Evolutionary conservation across 2,888 invertebrate species (phyloP), one percentile per base, ranked within the genome.

Genomic region (Tribolium freemani): DNA sequence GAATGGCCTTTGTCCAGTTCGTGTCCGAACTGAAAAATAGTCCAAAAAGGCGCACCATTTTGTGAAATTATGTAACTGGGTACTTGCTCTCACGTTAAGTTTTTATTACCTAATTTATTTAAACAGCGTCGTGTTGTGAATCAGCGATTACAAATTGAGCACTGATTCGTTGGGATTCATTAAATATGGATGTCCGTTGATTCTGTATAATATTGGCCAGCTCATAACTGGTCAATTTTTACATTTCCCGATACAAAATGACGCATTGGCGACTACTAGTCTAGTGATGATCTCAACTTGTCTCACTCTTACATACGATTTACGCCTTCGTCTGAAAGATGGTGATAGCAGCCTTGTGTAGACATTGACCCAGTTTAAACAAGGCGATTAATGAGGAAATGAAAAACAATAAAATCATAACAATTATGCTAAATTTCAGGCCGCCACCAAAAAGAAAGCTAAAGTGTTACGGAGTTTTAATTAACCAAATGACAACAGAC

Each of bases 321-420:
- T 11, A 21, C 11, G 26, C 30, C 31, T 53, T 13, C 20, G 45
- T 16, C 9, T 58, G 31, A 71, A 53, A 67, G 66, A 56, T 46
- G 48, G 54, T 58, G 67, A 69, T 67, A 71, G 45, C 60, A 73
- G 58, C 75, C 75, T 75, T 73, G 72, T 54, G 63, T 26, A 73
- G 75, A 72, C 72, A 75, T 75, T 75, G 75, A 67, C 75, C 75
- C 45, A 75, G 51, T 58, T 75, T 58, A 16, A 64, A 64, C 72
- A 75, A 75, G 75, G 75, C 63, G 48, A 72, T 63, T 54, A 64
- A 70, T 67, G 56, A 53, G 68, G 69, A 75, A 71, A 72, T 69
- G 56, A 57, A 48, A 51, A 67, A 70, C 58, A 61, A 60, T 69
- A 61, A 11, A 56, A 54, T 30, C 57, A 58, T 50, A 58, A 66